phyloP scores from a whole-genome alignment of 2,113 vertebrate genomes.

The Nanorana parkeri region DNA sequence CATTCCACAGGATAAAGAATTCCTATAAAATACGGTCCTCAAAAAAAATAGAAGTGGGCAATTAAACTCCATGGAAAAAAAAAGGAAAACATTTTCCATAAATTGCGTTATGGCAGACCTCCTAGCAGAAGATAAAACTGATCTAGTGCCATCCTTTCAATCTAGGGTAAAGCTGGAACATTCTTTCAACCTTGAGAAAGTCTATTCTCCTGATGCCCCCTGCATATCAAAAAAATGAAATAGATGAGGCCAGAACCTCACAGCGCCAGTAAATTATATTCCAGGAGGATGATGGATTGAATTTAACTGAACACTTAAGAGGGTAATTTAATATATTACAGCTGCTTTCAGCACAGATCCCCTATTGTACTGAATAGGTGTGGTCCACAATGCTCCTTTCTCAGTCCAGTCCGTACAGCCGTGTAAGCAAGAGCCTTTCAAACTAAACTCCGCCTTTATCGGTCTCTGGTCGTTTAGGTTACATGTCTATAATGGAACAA shows the following conservation, averaged over 20 bases:
- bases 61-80: too few species aligned
- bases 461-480: too few species aligned
- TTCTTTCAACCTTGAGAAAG: constrained; percentile 24
- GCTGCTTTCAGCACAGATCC: constrained; percentile 19
- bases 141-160: neutral
- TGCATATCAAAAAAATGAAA: constrained; percentile 14
- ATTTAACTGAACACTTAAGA: constrained; percentile 30
- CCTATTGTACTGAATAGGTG: constrained; percentile 16
- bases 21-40: too few species aligned
- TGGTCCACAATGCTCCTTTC: constrained; percentile 1
- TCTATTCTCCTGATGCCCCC: constrained; percentile 8
- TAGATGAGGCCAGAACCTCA: constrained; percentile 25
- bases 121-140: too few species aligned
- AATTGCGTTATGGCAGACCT: too few species aligned
- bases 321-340: constrained; percentile 41
- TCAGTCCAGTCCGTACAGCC: neutral
- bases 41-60: too few species aligned
- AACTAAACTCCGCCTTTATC: too few species aligned
- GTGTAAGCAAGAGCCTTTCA: neutral
- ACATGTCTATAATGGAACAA: too few species aligned
- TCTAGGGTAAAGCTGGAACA: constrained; percentile 14
- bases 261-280: constrained; percentile 21
- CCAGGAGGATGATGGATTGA: constrained; percentile 27
- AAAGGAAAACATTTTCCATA: too few species aligned
- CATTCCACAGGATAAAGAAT: too few species aligned